These are phyloP conservation scores for Ostrea denselamellosa DNA, from an alignment of 1,140 invertebrate species.

Conservation along the genomic window DNA sequence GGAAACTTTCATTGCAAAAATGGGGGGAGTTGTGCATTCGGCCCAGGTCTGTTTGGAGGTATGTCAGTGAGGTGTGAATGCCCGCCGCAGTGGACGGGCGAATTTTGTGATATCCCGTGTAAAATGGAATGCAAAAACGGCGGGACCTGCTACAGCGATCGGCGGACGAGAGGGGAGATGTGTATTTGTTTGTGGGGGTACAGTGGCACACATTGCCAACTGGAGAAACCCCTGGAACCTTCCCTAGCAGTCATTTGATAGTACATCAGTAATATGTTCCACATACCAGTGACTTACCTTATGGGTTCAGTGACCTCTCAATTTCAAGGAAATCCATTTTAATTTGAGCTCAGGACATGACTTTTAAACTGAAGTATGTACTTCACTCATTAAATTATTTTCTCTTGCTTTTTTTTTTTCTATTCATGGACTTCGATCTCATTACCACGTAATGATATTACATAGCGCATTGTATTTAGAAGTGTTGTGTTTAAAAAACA, in stretches of 20 bases:
- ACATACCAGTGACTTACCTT: not conserved
- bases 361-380: constrained; percentile 3
- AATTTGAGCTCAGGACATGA: constrained; percentile 5
- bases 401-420: not conserved
- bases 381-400: constrained; percentile 15
- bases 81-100: not conserved
- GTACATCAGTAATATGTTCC: not conserved
- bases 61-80: not conserved
- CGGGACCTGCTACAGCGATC: not conserved
- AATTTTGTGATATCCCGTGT: constrained; percentile 11
- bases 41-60: not conserved
- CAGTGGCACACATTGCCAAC: not conserved
- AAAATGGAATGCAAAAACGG: constrained; percentile 13
- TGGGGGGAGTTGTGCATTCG: not conserved
- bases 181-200: not conserved
- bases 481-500: not conserved
- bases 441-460: constrained; percentile 25
- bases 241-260: not conserved
- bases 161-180: not conserved
- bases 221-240: not conserved
- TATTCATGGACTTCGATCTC: not conserved
- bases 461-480: not conserved
- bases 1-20: not conserved
- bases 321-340: not conserved
- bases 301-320: not conserved